These are phyloP conservation scores for Oscheius sp. DNA, from an alignment of 2,888 invertebrate genomes.

Conservation along the genomic window DNA sequence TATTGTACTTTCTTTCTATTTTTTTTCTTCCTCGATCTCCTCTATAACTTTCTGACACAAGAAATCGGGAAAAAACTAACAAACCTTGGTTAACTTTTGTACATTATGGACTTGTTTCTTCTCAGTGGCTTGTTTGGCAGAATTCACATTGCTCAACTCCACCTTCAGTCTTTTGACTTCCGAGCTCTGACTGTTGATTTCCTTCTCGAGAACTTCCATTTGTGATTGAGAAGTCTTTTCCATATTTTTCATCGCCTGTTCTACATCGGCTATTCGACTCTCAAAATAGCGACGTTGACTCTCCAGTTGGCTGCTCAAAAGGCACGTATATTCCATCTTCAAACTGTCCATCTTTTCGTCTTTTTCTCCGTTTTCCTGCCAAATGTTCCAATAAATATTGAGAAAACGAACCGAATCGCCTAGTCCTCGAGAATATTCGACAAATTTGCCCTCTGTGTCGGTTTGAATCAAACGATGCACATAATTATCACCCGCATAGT, in stretches of 20 bases:
- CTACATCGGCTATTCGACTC: slow-evolving; percentile 71
- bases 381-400: not conserved
- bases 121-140: slow-evolving; percentile 74
- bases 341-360: slow-evolving; percentile 91
- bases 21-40: too few species aligned
- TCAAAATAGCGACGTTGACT: slow-evolving; percentile 86
- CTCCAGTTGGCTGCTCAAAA: slow-evolving; percentile 92
- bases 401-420: not conserved
- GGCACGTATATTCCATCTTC: slow-evolving; percentile 93
- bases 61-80: not conserved
- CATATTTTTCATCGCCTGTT: slow-evolving; percentile 78
- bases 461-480: slow-evolving; percentile 89
- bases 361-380: slow-evolving; percentile 36
- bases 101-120: slow-evolving; percentile 78
- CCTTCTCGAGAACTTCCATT: slow-evolving; percentile 65
- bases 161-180: slow-evolving; percentile 43
- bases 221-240: slow-evolving; percentile 70
- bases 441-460: slow-evolving; percentile 74
- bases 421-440: slow-evolving; percentile 72
- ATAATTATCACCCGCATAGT: slow-evolving; percentile 97
- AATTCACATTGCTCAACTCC: slow-evolving; percentile 40
- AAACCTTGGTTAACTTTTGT: slow-evolving; percentile 78
- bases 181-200: not conserved
- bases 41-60: too few species aligned
- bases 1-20: too few species aligned